These are phyloP conservation scores for Sarcophaga bullata DNA, from an alignment of 1,140 invertebrate species.

Conservation along the genomic window DNA sequence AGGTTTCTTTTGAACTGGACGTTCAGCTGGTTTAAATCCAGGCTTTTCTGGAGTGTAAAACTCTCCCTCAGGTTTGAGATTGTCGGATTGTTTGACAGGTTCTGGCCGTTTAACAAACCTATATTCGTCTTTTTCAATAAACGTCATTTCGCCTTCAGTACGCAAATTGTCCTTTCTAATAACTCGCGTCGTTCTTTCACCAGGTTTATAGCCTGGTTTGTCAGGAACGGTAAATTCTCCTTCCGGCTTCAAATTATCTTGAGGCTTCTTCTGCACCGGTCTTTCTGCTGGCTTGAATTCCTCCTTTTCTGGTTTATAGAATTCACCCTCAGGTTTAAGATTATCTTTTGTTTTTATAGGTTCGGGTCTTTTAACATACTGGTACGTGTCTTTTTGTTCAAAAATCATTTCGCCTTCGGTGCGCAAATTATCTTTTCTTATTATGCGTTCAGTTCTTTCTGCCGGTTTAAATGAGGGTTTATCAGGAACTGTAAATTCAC, in stretches of 20 bases:
- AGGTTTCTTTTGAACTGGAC: constrained; percentile 49
- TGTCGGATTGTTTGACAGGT: constrained; percentile 62
- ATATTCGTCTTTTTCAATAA: constrained; percentile 43
- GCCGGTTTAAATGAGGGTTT: constrained; percentile 64
- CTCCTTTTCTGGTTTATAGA: constrained; percentile 67
- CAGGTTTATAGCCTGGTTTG: constrained; percentile 60
- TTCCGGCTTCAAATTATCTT: constrained; percentile 70
- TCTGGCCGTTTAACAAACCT: constrained; percentile 66
- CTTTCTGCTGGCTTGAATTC: constrained; percentile 67
- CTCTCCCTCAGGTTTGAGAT: constrained; percentile 68
- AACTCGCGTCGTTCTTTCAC: constrained; percentile 63
- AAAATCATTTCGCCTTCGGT: constrained; percentile 68
- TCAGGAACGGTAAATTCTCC: constrained; percentile 70
- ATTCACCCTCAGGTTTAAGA: constrained; percentile 69
- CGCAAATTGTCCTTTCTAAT: constrained; percentile 74
- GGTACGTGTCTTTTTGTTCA: constrained; percentile 63
- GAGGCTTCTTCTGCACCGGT: constrained; percentile 60
- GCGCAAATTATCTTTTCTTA: constrained; percentile 72
- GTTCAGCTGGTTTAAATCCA: constrained; percentile 50
- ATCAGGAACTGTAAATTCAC: constrained; percentile 69
- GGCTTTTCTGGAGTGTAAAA: constrained; percentile 66
- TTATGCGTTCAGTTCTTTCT: constrained; percentile 70
- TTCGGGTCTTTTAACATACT: constrained; percentile 65
- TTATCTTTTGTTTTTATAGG: constrained; percentile 67
- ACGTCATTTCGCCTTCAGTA: constrained; percentile 68